Conservation (phyloP, 2,113 vertebrate genomes). For the Pluvianellus socialis region DNA sequence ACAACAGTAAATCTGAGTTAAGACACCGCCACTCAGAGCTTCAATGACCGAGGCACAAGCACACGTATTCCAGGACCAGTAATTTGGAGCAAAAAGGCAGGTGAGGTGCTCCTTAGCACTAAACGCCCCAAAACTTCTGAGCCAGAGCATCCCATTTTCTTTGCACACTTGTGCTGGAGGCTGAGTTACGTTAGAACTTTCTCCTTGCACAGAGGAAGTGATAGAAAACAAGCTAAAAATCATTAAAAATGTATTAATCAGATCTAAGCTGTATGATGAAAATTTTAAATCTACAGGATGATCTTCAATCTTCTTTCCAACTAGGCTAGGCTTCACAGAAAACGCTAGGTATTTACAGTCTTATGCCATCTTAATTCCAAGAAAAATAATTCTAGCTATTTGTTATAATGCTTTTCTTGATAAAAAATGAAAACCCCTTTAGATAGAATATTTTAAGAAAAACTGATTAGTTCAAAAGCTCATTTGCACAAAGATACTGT, state of each 20-base stretch:
- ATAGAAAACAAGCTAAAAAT: not conserved
- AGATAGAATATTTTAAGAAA: not conserved
- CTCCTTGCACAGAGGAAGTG: not conserved
- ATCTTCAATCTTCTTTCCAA: not conserved
- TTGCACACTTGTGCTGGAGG: not conserved
- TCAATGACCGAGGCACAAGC: not conserved
- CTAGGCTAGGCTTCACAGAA: not conserved
- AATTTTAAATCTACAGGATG: not conserved
- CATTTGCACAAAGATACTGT: not conserved
- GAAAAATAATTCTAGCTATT: not conserved
- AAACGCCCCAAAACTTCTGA: not conserved
- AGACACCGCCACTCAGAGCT: not conserved
- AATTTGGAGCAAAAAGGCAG: not conserved
- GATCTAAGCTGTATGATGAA: not conserved
- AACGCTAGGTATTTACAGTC: not conserved
- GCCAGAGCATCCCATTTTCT: not conserved
- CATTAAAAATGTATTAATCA: not conserved
- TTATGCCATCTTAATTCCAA: not conserved
- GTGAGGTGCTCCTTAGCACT: not conserved
- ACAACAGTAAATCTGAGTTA: not conserved
- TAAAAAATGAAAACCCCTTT: not conserved
- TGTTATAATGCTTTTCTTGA: not conserved
- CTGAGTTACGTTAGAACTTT: not conserved
- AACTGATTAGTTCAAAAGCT: not conserved
- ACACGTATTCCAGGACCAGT: not conserved